Evolutionary conservation across 2,888 invertebrate species (phyloP).

Genomic region (Hypselothyrea guttata): DNA sequence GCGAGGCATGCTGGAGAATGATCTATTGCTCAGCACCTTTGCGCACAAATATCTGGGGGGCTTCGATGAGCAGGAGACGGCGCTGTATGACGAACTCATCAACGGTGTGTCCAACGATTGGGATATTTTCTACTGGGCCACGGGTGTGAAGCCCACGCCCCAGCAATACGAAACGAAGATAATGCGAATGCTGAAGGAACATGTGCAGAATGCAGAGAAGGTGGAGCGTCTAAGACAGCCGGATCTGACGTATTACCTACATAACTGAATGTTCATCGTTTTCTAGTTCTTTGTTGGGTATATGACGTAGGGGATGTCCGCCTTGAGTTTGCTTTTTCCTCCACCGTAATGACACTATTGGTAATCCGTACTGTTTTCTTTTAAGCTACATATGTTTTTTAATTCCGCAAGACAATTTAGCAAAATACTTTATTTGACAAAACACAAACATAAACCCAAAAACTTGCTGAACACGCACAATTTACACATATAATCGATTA

Average conservation of each 20-base stretch:
- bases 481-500: not conserved
- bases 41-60: constrained; percentile 89
- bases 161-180: constrained; percentile 92
- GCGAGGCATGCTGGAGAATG: constrained; percentile 97
- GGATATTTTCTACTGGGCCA: constrained; percentile 98
- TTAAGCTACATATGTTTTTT: too few relatives aligned
- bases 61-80: constrained; percentile 88
- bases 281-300: too few relatives aligned
- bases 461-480: not conserved
- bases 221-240: constrained; percentile 39
- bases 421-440: not conserved
- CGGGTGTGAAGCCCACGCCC: constrained; percentile 91
- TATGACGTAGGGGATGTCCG: too few relatives aligned
- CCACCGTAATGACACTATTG: too few relatives aligned
- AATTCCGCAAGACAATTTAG: not conserved
- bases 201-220: constrained; percentile 88
- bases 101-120: constrained; percentile 97
- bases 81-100: constrained; percentile 93
- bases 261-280: constrained; percentile 2
- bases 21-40: constrained; percentile 94
- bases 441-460: constrained; percentile 2
- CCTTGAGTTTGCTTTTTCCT: constrained; percentile 37
- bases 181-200: constrained; percentile 92
- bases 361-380: too few relatives aligned
- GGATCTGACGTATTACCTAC: constrained; percentile 22